These are phyloP conservation scores for Psittacula derbiana DNA, from an alignment of 2,797 vertebrate genomes.

Conservation along the genomic window DNA sequence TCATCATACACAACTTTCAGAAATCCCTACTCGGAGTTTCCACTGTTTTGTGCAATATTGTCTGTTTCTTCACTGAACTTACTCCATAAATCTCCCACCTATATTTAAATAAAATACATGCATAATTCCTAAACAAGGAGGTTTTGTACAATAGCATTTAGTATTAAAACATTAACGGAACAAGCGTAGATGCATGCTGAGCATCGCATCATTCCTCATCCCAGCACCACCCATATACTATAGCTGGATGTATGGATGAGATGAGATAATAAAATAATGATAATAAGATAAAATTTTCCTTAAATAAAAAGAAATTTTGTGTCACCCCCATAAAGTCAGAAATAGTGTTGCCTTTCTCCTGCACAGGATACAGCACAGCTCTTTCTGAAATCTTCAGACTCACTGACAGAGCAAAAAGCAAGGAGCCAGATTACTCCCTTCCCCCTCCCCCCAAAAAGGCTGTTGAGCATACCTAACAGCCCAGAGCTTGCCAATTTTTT, in stretches of 20 bases:
- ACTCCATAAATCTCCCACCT: not conserved
- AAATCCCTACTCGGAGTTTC: not conserved
- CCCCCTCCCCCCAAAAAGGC: not conserved
- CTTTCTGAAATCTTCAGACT: slow-evolving; percentile 10
- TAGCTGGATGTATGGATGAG: not conserved
- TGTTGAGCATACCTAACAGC: not conserved
- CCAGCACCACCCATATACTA: not conserved
- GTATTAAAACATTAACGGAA: not conserved
- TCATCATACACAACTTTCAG: not conserved
- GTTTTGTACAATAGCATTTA: not conserved
- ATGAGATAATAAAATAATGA: not conserved
- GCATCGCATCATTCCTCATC: not conserved
- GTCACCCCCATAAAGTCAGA: not conserved
- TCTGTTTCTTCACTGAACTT: not conserved
- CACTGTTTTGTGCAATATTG: not conserved
- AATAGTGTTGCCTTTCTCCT: not conserved
- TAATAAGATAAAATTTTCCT: not conserved
- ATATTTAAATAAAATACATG: not conserved
- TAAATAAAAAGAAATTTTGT: not conserved
- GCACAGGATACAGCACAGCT: not conserved
- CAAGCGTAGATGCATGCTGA: not conserved
- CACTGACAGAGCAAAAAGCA: slow-evolving; percentile 23
- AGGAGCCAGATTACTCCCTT: not conserved
- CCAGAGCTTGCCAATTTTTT: not conserved
- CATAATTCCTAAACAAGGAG: not conserved